These are phyloP conservation scores for Pseudochromis fuscus DNA, from an alignment of 2,797 vertebrate genomes.

Conservation along the genomic window DNA sequence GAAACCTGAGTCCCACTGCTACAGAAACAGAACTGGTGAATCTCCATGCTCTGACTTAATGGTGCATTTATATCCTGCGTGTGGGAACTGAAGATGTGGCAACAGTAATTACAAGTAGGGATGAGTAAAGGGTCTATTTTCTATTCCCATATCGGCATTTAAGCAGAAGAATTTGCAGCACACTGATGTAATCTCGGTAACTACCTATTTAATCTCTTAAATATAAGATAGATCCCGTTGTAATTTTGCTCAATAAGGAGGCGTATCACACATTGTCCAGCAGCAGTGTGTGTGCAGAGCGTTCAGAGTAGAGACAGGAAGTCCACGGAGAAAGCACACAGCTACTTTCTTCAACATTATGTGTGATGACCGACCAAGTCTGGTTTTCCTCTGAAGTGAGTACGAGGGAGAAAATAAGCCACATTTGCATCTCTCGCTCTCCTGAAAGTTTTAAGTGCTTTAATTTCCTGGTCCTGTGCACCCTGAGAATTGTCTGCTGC, in stretches of 20 bases:
- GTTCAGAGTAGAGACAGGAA: not conserved
- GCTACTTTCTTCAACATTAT: not conserved
- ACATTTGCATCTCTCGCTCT: constrained; percentile 55
- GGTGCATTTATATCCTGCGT: no score
- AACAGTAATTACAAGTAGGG: not conserved
- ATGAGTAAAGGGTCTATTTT: no score
- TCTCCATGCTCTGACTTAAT: no score
- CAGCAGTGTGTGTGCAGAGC: not conserved
- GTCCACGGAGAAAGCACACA: not conserved
- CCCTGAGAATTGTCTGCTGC: constrained; percentile 49
- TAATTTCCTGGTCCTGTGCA: constrained; percentile 58
- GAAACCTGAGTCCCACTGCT: no score
- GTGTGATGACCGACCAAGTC: constrained; percentile 15
- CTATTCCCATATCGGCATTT: no score
- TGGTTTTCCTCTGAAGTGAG: constrained; percentile 1
- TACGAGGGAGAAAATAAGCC: constrained; percentile 37
- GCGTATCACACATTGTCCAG: no score
- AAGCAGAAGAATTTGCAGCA: no score
- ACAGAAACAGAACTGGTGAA: no score
- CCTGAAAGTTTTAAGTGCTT: constrained; percentile 57
- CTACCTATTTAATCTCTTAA: not conserved
- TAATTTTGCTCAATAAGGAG: not conserved
- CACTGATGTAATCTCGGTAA: no score
- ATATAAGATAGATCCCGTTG: not conserved
- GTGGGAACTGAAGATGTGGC: not conserved